Conservation (phyloP, 2,113 vertebrate species). For the Polyodon spathula region DNA sequence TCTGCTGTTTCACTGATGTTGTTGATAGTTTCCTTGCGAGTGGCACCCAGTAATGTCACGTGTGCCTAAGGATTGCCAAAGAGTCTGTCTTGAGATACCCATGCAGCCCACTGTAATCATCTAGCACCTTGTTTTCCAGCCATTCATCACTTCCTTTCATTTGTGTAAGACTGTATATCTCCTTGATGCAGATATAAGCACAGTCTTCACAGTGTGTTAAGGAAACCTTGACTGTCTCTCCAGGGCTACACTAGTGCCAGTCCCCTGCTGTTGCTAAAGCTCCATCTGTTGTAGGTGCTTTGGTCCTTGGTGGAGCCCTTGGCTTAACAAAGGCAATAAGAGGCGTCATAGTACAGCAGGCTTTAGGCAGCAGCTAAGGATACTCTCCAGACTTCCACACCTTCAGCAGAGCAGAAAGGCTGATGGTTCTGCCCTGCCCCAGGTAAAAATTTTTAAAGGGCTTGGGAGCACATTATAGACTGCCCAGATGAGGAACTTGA, state of each 20-base stretch:
- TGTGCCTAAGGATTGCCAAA: not conserved
- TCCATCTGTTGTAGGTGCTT: not conserved
- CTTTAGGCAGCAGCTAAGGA: not conserved
- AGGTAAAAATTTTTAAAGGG: not conserved
- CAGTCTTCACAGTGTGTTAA: not conserved
- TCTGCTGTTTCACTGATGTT: not conserved
- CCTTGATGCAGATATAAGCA: too few relatives aligned
- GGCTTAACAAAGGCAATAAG: not conserved
- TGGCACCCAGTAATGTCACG: not conserved
- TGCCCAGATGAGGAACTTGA: not conserved
- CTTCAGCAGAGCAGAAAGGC: not conserved
- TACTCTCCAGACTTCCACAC: not conserved
- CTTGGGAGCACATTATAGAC: slow-evolving; percentile 11
- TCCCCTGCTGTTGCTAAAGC: not conserved
- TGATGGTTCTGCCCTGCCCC: slow-evolving; percentile 1
- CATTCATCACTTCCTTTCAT: too few relatives aligned
- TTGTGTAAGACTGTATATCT: too few relatives aligned
- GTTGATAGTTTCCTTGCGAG: not conserved
- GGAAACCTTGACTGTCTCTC: not conserved
- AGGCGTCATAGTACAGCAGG: not conserved
- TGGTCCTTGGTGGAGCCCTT: not conserved
- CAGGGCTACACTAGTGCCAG: not conserved
- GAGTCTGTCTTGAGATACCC: slow-evolving; percentile 1
- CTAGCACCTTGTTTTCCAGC: not conserved
- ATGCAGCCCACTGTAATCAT: not conserved